Conservation (phyloP, 1,140 invertebrate genomes). For the Portunus trituberculatus region DNA sequence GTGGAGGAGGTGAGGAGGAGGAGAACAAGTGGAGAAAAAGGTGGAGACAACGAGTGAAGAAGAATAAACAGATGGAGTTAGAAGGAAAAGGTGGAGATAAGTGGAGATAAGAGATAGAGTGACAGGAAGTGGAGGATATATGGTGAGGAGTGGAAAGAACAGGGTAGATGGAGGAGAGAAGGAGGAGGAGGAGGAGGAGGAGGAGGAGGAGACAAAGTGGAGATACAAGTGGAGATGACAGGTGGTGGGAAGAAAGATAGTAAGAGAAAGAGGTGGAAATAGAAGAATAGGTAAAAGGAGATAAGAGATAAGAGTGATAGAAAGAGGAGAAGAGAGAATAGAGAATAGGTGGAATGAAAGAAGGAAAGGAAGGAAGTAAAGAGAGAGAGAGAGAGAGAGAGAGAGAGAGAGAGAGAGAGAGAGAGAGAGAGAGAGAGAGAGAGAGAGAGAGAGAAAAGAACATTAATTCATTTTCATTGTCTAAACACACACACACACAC, state of each 20-base stretch:
- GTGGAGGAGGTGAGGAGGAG: not conserved
- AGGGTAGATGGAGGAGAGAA: not conserved
- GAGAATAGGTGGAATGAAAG: not conserved
- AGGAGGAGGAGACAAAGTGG: too few relatives aligned
- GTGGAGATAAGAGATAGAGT: not conserved
- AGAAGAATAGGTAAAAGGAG: not conserved
- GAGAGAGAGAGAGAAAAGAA: not conserved
- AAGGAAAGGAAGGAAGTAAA: not conserved
- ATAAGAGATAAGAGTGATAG: too few relatives aligned
- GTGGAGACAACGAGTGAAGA: not conserved
- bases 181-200: not conserved
- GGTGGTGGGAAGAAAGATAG: not conserved
- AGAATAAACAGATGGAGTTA: not conserved
- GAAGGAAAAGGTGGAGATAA: not conserved
- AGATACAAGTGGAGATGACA: not conserved
- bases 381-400: not conserved
- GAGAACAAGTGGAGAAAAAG: not conserved
- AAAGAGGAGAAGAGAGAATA: not conserved
- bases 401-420: not conserved
- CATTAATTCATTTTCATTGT: too few relatives aligned
- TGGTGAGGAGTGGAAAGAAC: not conserved
- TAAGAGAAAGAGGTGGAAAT: too few relatives aligned
- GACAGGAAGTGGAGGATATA: conserved; percentile 43
- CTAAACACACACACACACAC: too few relatives aligned
- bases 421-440: not conserved